Evolutionary conservation across 2,888 invertebrate genomes (phyloP), one percentile per base, ranked within the genome.

Genomic region (Plebejus melissa): DNA sequence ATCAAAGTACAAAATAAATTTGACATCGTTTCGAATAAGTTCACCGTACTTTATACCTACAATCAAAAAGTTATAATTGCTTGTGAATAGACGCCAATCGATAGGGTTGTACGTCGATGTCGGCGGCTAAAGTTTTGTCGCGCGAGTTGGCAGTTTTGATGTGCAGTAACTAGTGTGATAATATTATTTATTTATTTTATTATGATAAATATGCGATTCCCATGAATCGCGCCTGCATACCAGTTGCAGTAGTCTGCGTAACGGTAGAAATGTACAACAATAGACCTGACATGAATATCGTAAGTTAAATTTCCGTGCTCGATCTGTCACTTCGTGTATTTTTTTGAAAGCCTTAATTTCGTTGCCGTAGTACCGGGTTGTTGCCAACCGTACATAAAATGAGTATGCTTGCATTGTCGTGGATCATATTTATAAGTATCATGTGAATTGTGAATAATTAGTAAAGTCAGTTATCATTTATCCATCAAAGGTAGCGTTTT

Each of bases 1-100:
- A 65, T 36, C 6, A 28, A 60, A 60, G 32, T 36, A 65, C 32
- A 36, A 65, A 60, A 36, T 65, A 32, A 65, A 28, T 60, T 28
- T 3, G 22, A 28, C 2, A 60, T 65, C 65, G 65, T 65, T 32
- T 36, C 32, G 32, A 65, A 65, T 32, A 60, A 60, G 28, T 28
- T 16, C 65, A 13, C 13, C 65, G 13, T 32, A 65, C 32, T 65
- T 65, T 65, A 65, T 65, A 28, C 60, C 60, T 60, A 60, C 60
- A 60, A 28, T 60, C 60, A 28, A 11, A 60, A 60, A 60, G 60
- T 60, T 60, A 28, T 60, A 60, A 60, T 60, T 60, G 28, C 60
- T 60, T 60, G 28, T 28, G 22, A n/a, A 58, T 60, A 60, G 28
- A 60, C 60, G 28, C 28, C 60, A 65, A 65, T 65, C 32, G 11